Evolutionary conservation across 1,140 invertebrate species (phyloP), one percentile per base, ranked within the genome.

Genomic region (Campoletis sonorensis): DNA sequence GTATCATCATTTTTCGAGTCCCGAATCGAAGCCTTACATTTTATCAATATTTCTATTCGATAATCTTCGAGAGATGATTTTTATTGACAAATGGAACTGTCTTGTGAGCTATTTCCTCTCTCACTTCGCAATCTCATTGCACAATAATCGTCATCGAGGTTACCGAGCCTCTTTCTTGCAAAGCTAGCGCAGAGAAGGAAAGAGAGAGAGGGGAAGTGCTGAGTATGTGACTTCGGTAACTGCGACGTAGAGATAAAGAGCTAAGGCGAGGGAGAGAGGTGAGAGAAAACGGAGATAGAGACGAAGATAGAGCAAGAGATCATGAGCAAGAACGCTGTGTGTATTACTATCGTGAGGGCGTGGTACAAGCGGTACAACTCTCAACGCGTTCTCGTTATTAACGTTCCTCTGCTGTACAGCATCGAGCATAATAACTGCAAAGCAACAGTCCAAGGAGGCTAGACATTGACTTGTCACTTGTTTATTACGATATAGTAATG

Each of bases 91-190:
- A 37, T 77, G 61, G 18, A 64, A 77, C 26, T 64, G 61, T 77
- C 51, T 54, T 27, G 51, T 64, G 75, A 77, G 75, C 54, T 64
- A 27, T 77, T 77, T 77, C 54, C 75, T 64, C 27, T 77, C 75
- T 27, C 26, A 64, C 54, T n/a, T n/a, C 26, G 64, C 75, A 77
- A 77, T 77, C 75, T 64, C 54, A 84, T 85, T 84, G 79, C 84
- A 61, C 71, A 84, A 85, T 84, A 78, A 81, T 81, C 49, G 61
- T 81, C 81, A 81, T 73, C 70, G 76, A 79, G 61, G 81, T 49
- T 81, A 67, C 45, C 72, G 75, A 77, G 75, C 61, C 68, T 40
- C 61, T 79, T 61, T 64, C 71, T 73, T 40, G 71, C 40, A 73
- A 15, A 15, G 30, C 16, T 21, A 40, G 77, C 26, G 1, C 10